Conservation (phyloP, 1,140 invertebrate genomes). For the Polypedilum vanderplanki region DNA sequence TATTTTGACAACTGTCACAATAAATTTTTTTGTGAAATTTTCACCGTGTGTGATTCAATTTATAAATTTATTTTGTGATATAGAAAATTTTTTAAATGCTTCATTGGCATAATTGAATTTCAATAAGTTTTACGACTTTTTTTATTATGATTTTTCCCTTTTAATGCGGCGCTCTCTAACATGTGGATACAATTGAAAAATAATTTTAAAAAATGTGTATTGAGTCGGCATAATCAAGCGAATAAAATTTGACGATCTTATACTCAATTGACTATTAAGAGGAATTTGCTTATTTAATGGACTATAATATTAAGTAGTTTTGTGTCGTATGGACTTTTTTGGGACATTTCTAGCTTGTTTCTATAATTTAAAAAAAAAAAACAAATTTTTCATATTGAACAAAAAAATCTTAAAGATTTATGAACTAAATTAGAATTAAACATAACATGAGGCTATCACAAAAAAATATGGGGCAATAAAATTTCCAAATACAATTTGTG, state of each 20-base stretch:
- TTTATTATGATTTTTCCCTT: too few species aligned
- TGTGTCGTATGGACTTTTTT: neutral
- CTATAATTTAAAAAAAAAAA: neutral
- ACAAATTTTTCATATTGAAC: too few species aligned
- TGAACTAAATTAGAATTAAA: constrained; percentile 23
- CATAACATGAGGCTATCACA: neutral
- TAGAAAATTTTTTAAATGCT: neutral
- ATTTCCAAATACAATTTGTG: constrained; percentile 19
- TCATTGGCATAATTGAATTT: constrained; percentile 6
- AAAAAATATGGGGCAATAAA: neutral
- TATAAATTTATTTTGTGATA: neutral
- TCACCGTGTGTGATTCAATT: neutral
- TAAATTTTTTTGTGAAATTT: neutral
- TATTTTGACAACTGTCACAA: constrained; percentile 12
- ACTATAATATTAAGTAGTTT: too few species aligned
- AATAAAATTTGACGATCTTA: neutral
- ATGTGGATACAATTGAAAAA: neutral
- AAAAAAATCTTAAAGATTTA: constrained; percentile 23
- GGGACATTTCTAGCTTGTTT: neutral
- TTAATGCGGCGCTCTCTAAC: neutral
- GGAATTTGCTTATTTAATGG: neutral
- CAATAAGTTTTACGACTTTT: neutral
- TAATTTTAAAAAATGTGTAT: neutral
- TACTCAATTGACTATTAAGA: constrained; percentile 6
- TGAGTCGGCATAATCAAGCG: neutral